These are phyloP conservation scores for Hypolimnas misippus DNA, from an alignment of 2,888 invertebrate genomes.

Conservation along the genomic window DNA sequence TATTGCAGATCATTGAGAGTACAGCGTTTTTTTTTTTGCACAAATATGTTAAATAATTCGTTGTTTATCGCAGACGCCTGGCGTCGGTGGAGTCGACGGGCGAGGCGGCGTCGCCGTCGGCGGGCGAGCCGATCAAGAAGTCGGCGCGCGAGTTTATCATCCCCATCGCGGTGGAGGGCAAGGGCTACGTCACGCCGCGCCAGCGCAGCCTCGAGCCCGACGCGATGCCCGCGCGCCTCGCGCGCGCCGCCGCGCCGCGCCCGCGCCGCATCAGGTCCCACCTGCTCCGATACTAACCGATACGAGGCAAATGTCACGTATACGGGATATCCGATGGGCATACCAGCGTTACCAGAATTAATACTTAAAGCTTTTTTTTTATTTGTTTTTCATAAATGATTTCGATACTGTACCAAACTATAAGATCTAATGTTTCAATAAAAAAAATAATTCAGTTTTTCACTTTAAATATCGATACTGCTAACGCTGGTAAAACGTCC, in stretches of 20 bases:
- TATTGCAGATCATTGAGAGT: too few relatives aligned
- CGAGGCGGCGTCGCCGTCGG: constrained; percentile 72
- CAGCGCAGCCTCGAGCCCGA: constrained; percentile 91
- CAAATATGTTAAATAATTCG: background rate
- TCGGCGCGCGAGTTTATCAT: constrained; percentile 96
- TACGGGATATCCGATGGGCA: too few relatives aligned
- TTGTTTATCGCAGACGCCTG: constrained; percentile 66
- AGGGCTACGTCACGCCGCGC: constrained; percentile 91
- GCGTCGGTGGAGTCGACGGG: constrained; percentile 88
- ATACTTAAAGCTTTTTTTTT: too few relatives aligned
- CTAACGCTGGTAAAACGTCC: too few relatives aligned
- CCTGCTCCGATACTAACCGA: background rate
- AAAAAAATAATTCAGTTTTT: too few relatives aligned
- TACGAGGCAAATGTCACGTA: too few relatives aligned
- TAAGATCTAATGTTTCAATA: too few relatives aligned
- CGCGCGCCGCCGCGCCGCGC: constrained; percentile 65
- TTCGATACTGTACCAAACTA: too few relatives aligned
- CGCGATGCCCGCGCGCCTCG: constrained; percentile 58
- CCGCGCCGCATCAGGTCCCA: constrained; percentile 88
- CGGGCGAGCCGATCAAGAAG: constrained; percentile 90
- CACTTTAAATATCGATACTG: too few relatives aligned
- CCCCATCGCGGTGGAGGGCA: constrained; percentile 96
- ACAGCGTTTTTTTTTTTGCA: too few relatives aligned
- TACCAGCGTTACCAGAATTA: too few relatives aligned
- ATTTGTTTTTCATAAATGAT: too few relatives aligned